Conservation (phyloP, 2,888 invertebrate species). For the Molanna angustata region DNA sequence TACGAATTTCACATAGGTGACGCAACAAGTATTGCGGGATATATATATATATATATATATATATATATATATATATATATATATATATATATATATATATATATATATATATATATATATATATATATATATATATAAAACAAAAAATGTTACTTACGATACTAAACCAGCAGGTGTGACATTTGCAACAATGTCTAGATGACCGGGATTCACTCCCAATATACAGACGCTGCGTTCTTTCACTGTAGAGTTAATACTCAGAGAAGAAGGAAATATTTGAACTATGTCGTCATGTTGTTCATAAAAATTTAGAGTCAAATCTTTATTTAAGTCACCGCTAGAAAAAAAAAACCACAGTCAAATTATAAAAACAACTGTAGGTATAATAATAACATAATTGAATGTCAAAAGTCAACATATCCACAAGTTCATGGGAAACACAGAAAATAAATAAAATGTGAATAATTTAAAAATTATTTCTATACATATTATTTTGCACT, state of each 20-base stretch:
- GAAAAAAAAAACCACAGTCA: conserved; percentile 31
- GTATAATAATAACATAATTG: not conserved
- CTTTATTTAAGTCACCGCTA: conserved; percentile 50
- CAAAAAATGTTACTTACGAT: conserved; percentile 45
- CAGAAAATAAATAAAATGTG: not conserved
- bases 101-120: no score
- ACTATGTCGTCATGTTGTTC: conserved; percentile 65
- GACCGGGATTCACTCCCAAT: conserved; percentile 64
- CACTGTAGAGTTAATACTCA: conserved; percentile 39
- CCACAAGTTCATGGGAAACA: not conserved
- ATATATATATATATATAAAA: no score
- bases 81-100: no score
- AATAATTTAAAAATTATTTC: no score
- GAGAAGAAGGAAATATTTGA: conserved; percentile 52
- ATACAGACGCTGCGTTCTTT: conserved; percentile 52
- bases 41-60: no score
- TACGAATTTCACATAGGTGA: no score
- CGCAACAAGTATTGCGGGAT: no score
- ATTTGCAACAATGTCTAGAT: conserved; percentile 62
- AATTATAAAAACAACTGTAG: not conserved
- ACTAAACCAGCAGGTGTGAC: conserved; percentile 52
- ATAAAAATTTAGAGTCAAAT: conserved; percentile 53
- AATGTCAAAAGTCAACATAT: not conserved
- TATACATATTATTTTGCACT: no score
- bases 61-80: no score